Conservation (phyloP, 2,888 invertebrate species). For the Schrankia costaestrigalis region DNA sequence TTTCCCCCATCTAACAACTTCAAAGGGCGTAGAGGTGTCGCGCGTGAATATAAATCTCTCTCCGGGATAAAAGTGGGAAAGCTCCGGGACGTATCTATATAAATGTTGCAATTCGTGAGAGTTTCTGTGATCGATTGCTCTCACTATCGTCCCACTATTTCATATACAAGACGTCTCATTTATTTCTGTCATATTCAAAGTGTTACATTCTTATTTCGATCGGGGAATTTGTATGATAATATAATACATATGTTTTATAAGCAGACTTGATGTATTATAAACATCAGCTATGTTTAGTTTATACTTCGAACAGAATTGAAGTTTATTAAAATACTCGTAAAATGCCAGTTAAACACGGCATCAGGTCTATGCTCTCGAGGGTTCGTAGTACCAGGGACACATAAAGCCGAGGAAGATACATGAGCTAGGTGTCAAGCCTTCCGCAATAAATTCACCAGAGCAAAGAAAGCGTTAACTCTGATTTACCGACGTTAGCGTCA, state of each 20-base stretch:
- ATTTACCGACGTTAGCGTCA: slow-evolving; percentile 61
- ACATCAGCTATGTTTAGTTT: slow-evolving; percentile 40
- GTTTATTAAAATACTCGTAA: slow-evolving; percentile 41
- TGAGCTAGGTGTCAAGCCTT: slow-evolving; percentile 49
- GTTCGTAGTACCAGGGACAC: slow-evolving; percentile 44
- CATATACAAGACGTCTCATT: slow-evolving; percentile 67
- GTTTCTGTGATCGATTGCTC: slow-evolving; percentile 64
- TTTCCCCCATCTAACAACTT: slow-evolving; percentile 66
- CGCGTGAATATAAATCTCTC: slow-evolving; percentile 69
- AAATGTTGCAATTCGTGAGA: slow-evolving; percentile 69
- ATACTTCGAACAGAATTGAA: slow-evolving; percentile 30
- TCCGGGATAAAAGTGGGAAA: slow-evolving; percentile 62
- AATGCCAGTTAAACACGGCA: slow-evolving; percentile 33
- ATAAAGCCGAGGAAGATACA: slow-evolving; percentile 49
- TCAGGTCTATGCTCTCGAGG: slow-evolving; percentile 24
- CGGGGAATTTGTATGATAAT: slow-evolving; percentile 47
- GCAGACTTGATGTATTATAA: slow-evolving; percentile 42
- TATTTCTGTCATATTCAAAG: slow-evolving; percentile 66
- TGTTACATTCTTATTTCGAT: slow-evolving; percentile 48
- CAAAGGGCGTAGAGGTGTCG: slow-evolving; percentile 74
- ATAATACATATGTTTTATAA: slow-evolving; percentile 42
- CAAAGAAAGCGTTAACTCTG: slow-evolving; percentile 70
- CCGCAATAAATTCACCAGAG: slow-evolving; percentile 59
- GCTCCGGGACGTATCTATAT: slow-evolving; percentile 61
- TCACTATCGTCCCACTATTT: slow-evolving; percentile 64